A percentile compares a stretch with the other conserved stretches of the same genome.
These are phyloP conservation scores for Glossophaga mutica DNA, from an alignment of 2,797 vertebrate species.

Conservation along the genomic window DNA sequence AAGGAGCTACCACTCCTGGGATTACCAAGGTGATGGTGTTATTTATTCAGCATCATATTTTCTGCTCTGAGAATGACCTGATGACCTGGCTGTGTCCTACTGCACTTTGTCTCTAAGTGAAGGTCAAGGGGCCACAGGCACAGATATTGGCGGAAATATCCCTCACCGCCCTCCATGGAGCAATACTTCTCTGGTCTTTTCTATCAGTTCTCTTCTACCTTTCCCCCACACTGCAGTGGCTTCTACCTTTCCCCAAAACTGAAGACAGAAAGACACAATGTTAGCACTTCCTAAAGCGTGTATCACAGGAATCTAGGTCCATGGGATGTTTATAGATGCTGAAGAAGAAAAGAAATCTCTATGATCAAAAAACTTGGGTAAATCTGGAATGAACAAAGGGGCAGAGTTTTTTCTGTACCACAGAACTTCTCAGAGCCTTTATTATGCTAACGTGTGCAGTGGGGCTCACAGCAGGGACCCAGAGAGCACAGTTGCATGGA, in stretches of 20 bases:
- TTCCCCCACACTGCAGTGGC: not conserved
- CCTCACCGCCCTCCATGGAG: not conserved
- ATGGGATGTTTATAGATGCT: not conserved
- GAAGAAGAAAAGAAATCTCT: not conserved
- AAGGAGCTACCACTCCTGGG: not conserved
- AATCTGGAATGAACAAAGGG: conserved; percentile 5
- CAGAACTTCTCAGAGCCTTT: conserved; percentile 6
- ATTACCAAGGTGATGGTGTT: not conserved
- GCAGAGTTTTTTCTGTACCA: not conserved
- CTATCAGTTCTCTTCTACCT: no score
- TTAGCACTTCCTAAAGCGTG: not conserved
- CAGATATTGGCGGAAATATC: not conserved
- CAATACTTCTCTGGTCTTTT: not conserved
- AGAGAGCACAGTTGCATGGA: not conserved
- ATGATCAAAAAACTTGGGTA: not conserved
- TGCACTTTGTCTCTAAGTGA: not conserved
- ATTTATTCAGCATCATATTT: not conserved
- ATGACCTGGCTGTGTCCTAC: not conserved
- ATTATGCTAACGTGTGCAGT: not conserved
- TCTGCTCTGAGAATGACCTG: not conserved
- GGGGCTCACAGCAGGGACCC: not conserved
- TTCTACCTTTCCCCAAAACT: not conserved
- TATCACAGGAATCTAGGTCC: not conserved
- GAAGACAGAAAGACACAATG: not conserved
- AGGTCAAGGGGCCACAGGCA: not conserved